Conservation (phyloP, 53 echinoderm and acorn worm genomes). For the Mesocentrotus franciscanus region DNA sequence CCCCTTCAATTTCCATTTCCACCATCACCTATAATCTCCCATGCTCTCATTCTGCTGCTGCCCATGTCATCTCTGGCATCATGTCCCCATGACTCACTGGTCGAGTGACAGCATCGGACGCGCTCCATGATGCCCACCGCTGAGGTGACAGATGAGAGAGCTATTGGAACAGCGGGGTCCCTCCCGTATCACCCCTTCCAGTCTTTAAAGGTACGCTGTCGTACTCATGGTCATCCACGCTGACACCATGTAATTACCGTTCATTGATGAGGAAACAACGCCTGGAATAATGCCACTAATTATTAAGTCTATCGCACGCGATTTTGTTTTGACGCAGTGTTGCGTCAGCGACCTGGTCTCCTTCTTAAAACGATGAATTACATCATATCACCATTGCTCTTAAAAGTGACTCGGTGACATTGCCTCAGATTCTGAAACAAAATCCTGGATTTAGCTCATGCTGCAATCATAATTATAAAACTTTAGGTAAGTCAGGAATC, state of each 20-base stretch:
- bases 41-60: not conserved
- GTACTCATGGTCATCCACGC: not conserved
- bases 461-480: too few relatives aligned
- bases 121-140: conserved; percentile 27
- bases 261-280: not conserved
- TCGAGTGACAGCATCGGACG: conserved; percentile 47
- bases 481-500: too few relatives aligned
- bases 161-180: conserved; percentile 56
- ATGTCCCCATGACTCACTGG: conserved; percentile 28
- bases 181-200: not conserved
- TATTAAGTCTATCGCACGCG: not conserved
- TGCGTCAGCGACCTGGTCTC: too few relatives aligned
- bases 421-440: too few relatives aligned
- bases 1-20: not conserved
- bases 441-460: too few relatives aligned
- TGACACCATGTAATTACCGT: not conserved
- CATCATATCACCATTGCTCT: too few relatives aligned
- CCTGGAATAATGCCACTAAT: not conserved
- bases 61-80: not conserved
- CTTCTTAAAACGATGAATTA: too few relatives aligned
- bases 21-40: not conserved
- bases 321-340: too few relatives aligned
- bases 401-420: too few relatives aligned
- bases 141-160: conserved; percentile 55
- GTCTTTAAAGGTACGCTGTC: not conserved